Evolutionary conservation across 2,888 invertebrate species (phyloP).

Genomic region (Molorchus minor): DNA sequence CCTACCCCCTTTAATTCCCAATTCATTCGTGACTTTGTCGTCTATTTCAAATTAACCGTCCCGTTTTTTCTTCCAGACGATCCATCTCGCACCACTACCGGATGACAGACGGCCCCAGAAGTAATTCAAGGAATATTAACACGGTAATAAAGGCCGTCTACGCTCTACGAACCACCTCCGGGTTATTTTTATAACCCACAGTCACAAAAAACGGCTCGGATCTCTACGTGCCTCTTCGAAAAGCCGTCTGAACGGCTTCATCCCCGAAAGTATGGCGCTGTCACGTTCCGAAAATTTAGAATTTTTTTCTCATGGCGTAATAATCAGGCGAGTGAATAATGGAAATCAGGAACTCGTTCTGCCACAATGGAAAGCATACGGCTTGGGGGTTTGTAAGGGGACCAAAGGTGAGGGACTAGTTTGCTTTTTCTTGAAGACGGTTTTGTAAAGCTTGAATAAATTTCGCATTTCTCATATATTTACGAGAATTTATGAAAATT

Average conservation of each 20-base stretch:
- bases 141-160: constrained; percentile 34
- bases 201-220: constrained; percentile 30
- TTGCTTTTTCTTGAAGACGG: not conserved
- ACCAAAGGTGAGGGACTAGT: not conserved
- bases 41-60: not conserved
- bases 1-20: too few species aligned
- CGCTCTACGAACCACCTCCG: constrained; percentile 24
- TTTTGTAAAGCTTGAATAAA: not conserved
- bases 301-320: constrained; percentile 6
- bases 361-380: not conserved
- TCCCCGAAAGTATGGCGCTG: constrained; percentile 26
- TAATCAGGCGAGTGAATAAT: not conserved
- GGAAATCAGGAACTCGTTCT: not conserved
- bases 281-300: constrained; percentile 30
- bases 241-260: constrained; percentile 30
- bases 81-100: not conserved
- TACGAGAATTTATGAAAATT: too few species aligned
- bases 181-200: constrained; percentile 30
- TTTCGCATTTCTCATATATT: too few species aligned
- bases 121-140: constrained; percentile 37
- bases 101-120: constrained; percentile 35
- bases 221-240: constrained; percentile 31
- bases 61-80: not conserved
- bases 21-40: not conserved
- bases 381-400: too few species aligned